Evolutionary conservation across 2,797 vertebrate genomes (phyloP).

Genomic region (Melanotaenia parkinsoni): DNA sequence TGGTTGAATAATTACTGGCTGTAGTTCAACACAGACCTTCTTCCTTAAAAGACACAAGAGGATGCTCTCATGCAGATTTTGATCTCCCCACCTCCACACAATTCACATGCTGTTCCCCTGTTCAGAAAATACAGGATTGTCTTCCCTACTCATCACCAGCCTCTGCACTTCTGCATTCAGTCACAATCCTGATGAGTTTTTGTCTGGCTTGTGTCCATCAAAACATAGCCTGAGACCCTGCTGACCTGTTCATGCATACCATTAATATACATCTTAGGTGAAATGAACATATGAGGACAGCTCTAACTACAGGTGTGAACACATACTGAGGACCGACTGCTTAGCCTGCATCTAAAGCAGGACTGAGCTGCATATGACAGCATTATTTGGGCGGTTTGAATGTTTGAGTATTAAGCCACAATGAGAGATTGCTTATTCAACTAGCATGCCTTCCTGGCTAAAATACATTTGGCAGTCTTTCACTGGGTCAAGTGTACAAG

Average conservation of each 20-base stretch:
- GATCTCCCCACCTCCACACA: conserved; percentile 10
- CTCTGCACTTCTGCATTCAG: conserved; percentile 1
- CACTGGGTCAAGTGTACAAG: no score
- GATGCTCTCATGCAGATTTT: conserved; percentile 14
- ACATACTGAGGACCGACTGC: not conserved
- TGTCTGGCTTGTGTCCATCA: conserved; percentile 11
- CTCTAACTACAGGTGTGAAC: not conserved
- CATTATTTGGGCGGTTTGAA: no score
- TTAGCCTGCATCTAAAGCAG: no score
- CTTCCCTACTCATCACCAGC: not conserved
- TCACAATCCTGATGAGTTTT: conserved; percentile 23
- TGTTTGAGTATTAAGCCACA: no score
- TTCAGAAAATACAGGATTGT: not conserved
- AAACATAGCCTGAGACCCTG: not conserved
- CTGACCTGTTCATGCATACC: not conserved
- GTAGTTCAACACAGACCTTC: conserved; percentile 16
- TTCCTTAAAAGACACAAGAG: conserved; percentile 29
- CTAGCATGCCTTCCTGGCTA: no score
- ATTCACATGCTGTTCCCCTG: conserved; percentile 5
- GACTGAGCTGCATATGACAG: no score
- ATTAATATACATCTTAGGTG: not conserved
- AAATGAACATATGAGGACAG: not conserved
- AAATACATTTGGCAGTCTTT: no score
- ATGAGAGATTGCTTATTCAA: no score
- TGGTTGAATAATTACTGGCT: conserved; percentile 60